Percentiles rank a stretch among this genome's conserved stretches.
Evolutionary conservation across 2,797 vertebrate genomes (phyloP).

Genomic region (Vespertilio murinus): DNA sequence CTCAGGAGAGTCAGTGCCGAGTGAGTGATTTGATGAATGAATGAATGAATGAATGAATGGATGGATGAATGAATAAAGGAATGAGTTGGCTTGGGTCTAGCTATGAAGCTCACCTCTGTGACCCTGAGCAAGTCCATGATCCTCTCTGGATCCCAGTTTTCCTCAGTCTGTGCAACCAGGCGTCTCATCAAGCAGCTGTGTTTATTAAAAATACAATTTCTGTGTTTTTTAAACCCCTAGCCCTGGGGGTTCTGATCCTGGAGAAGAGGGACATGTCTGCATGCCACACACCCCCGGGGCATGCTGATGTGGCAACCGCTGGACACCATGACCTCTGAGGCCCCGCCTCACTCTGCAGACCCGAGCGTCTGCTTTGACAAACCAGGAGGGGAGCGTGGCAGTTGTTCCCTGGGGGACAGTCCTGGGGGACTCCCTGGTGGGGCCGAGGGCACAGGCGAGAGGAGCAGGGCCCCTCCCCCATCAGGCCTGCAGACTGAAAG

Average conservation of each 20-base stretch:
- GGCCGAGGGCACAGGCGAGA: background rate
- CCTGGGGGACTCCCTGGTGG: background rate
- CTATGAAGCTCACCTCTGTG: background rate
- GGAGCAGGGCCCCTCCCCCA: accelerated
- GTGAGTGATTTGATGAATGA: background rate
- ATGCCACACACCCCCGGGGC: background rate
- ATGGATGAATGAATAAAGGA: background rate
- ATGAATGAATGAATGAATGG: background rate
- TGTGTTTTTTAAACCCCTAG: no score
- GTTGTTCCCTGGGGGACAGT: background rate
- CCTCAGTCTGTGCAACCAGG: background rate
- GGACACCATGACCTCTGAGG: background rate
- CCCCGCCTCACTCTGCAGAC: background rate
- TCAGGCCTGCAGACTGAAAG: background rate
- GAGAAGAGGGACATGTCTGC: background rate
- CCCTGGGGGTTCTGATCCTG: background rate
- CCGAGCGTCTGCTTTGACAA: background rate
- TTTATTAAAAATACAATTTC: constrained; percentile 51
- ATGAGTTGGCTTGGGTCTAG: background rate
- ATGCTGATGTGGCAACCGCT: background rate
- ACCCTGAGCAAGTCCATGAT: background rate
- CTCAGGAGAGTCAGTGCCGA: background rate
- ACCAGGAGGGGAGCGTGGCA: background rate
- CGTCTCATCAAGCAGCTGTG: background rate
- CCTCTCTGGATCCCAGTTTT: background rate